phyloP scores from a whole-genome alignment of 1,140 invertebrate genomes.

The Eumaeus atala region DNA sequence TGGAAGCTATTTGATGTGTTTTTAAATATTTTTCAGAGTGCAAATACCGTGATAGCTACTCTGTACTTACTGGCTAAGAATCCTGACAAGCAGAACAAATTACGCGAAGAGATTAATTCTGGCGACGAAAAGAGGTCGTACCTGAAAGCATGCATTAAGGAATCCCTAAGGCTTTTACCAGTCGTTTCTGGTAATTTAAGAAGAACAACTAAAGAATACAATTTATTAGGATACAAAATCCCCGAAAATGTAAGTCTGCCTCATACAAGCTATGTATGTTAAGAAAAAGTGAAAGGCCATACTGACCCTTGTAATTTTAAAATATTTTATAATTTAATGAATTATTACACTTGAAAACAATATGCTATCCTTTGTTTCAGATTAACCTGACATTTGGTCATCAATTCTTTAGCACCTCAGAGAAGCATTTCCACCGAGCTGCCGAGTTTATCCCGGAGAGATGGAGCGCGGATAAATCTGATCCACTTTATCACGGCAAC shows the following conservation, averaged over 20 bases:
- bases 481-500: constrained; percentile 59
- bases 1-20: too few species aligned
- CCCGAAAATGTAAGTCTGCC: constrained; percentile 32
- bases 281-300: too few species aligned
- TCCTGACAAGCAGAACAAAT: constrained; percentile 78
- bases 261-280: too few species aligned
- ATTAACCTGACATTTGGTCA: constrained; percentile 40
- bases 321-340: too few species aligned
- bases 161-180: constrained; percentile 76
- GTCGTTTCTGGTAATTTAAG: constrained; percentile 72
- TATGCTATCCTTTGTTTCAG: constrained; percentile 25
- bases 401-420: constrained; percentile 60
- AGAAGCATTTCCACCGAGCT: constrained; percentile 70
- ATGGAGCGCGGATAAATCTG: constrained; percentile 69
- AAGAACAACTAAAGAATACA: constrained; percentile 70
- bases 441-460: constrained; percentile 76
- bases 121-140: constrained; percentile 71
- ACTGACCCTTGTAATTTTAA: too few species aligned
- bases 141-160: constrained; percentile 79
- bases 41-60: constrained; percentile 45
- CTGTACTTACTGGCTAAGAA: constrained; percentile 79
- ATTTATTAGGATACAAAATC: constrained; percentile 72
- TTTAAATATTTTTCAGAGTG: constrained; percentile 51
- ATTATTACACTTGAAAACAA: too few species aligned
- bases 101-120: constrained; percentile 78